These are phyloP conservation scores for Elymnias hypermnestra DNA, from an alignment of 1,140 invertebrate genomes.

Conservation along the genomic window DNA sequence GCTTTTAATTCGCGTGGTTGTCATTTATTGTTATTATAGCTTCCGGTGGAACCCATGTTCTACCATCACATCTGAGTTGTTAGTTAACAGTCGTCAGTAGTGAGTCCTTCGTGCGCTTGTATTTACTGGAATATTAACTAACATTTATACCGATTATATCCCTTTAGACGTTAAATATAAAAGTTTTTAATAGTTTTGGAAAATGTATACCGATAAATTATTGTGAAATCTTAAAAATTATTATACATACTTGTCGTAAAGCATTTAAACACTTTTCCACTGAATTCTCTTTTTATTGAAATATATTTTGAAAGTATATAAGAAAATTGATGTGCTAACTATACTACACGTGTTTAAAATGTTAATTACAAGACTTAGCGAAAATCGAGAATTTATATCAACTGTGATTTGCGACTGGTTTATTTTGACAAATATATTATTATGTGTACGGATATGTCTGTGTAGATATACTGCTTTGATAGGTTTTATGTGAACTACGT, in stretches of 20 bases:
- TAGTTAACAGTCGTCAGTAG: slow-evolving; percentile 25
- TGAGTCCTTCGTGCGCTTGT: slow-evolving; percentile 18
- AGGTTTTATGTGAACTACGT: slow-evolving; percentile 68
- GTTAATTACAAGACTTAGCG: slow-evolving; percentile 71
- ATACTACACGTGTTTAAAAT: slow-evolving; percentile 56
- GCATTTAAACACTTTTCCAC: slow-evolving; percentile 55
- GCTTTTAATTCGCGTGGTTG: neutral
- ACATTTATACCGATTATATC: slow-evolving; percentile 22
- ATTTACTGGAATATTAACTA: slow-evolving; percentile 24
- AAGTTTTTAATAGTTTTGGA: slow-evolving; percentile 25
- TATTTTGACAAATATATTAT: slow-evolving; percentile 63
- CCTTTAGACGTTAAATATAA: slow-evolving; percentile 16
- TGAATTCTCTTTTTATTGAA: slow-evolving; percentile 31
- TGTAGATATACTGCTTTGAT: slow-evolving; percentile 65
- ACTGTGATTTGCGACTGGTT: slow-evolving; percentile 75
- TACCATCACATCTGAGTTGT: slow-evolving; percentile 8
- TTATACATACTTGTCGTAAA: slow-evolving; percentile 35
- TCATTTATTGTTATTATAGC: neutral
- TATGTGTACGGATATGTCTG: slow-evolving; percentile 64
- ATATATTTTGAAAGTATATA: slow-evolving; percentile 41
- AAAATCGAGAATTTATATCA: slow-evolving; percentile 73
- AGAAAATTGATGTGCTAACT: slow-evolving; percentile 56
- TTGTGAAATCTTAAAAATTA: slow-evolving; percentile 10
- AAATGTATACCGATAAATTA: slow-evolving; percentile 20
- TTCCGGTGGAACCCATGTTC: slow-evolving; percentile 9